Evolutionary conservation across 2,888 invertebrate genomes (phyloP).

Genomic region (Eumacrocentrus americanus): DNA sequence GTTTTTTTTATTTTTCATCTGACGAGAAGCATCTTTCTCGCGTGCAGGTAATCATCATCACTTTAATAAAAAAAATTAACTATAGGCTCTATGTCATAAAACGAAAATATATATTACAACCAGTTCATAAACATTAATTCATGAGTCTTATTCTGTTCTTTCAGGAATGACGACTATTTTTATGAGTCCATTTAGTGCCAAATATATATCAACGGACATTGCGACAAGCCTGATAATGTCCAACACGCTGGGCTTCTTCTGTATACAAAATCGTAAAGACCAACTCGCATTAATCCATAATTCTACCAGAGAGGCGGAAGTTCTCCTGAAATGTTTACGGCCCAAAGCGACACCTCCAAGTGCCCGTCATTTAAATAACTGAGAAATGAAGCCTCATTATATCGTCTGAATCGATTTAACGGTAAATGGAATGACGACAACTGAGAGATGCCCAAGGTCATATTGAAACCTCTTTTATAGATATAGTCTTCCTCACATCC

Average conservation of each 20-base stretch:
- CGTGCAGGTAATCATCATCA: constrained; percentile 21
- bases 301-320: constrained; percentile 15
- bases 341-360: constrained; percentile 23
- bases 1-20: constrained; percentile 8
- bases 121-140: not conserved
- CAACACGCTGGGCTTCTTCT: not conserved
- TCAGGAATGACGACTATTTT: not conserved
- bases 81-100: constrained; percentile 3
- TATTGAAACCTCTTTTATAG: constrained; percentile 17
- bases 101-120: not conserved
- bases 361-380: constrained; percentile 12
- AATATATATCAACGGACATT: not conserved
- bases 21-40: not conserved
- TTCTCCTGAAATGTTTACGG: constrained; percentile 13
- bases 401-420: constrained; percentile 25
- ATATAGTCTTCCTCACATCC: constrained; percentile 1
- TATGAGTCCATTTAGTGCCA: not conserved
- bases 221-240: not conserved
- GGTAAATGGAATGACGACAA: constrained; percentile 22
- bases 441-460: constrained; percentile 29
- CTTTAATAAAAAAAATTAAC: constrained; percentile 4
- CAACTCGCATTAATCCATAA: constrained; percentile 4
- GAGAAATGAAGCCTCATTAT: constrained; percentile 21
- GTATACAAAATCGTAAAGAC: not conserved
- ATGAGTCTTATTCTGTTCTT: not conserved